These are phyloP conservation scores for Rutpela maculata DNA, from an alignment of 2,888 invertebrate genomes.

Conservation along the genomic window DNA sequence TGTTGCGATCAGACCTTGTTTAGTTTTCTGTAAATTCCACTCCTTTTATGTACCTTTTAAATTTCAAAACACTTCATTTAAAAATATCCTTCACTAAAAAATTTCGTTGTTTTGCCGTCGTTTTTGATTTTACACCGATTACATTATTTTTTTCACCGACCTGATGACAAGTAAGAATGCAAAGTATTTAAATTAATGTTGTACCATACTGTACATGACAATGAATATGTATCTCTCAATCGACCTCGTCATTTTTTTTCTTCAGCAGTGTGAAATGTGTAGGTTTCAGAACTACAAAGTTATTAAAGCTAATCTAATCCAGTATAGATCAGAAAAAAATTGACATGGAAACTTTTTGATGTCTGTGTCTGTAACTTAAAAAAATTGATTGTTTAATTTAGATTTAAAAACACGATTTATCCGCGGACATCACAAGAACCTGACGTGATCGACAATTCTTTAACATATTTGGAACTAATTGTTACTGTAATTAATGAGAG, in stretches of 20 bases:
- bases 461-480: not conserved
- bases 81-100: too few relatives aligned
- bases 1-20: too few relatives aligned
- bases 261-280: constrained; percentile 12
- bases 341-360: constrained; percentile 9
- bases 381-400: too few relatives aligned
- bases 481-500: not conserved
- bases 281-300: constrained; percentile 1
- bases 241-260: constrained; percentile 22
- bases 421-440: not conserved
- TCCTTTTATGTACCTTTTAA: too few relatives aligned
- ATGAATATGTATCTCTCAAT: not conserved
- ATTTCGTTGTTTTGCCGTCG: too few relatives aligned
- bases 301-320: constrained; percentile 18
- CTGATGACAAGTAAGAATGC: not conserved
- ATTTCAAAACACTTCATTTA: too few relatives aligned
- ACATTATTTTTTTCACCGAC: too few relatives aligned
- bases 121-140: too few relatives aligned
- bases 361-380: not conserved
- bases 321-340: not conserved
- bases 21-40: too few relatives aligned
- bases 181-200: not conserved
- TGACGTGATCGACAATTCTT: not conserved
- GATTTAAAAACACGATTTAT: not conserved
- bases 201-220: not conserved